A percentile compares a stretch with the other conserved stretches of the same genome.
Evolutionary conservation across 2,797 vertebrate genomes (phyloP).

Genomic region (Sebastes jordani): DNA sequence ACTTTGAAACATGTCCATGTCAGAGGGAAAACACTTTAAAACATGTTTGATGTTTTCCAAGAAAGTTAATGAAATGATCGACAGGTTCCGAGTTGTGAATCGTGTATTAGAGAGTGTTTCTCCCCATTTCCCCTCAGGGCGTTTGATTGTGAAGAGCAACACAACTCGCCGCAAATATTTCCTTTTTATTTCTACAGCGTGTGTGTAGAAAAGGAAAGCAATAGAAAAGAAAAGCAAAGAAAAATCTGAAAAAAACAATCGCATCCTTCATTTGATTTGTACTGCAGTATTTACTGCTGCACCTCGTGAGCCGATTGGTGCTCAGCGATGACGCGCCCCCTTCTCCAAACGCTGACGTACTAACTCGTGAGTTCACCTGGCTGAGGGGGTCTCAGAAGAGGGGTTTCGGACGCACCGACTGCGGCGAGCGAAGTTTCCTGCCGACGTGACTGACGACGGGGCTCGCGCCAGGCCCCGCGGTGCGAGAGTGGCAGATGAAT

Average conservation of each 20-base stretch:
- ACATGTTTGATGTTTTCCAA: neutral
- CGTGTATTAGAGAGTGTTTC: neutral
- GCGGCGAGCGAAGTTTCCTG: conserved; percentile 29
- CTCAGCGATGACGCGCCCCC: neutral
- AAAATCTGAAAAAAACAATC: neutral
- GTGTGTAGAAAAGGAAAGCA: neutral
- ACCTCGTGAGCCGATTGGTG: conserved; percentile 13
- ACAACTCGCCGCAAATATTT: neutral
- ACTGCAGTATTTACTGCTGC: conserved; percentile 22
- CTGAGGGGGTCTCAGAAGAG: conserved; percentile 4
- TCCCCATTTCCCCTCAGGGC: neutral
- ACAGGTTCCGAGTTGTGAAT: neutral
- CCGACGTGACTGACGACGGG: conserved; percentile 22
- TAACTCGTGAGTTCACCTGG: conserved; percentile 9
- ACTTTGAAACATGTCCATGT: neutral
- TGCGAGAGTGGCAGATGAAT: conserved; percentile 49
- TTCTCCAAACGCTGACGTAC: conserved; percentile 21
- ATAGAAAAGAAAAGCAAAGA: neutral
- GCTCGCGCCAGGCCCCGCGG: conserved; percentile 24
- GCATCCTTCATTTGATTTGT: neutral
- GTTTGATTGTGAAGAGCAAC: neutral
- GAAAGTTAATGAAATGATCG: neutral
- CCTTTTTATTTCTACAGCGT: neutral
- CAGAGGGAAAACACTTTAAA: neutral
- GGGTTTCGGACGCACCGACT: conserved; percentile 5